Evolutionary conservation across 2,888 invertebrate genomes (phyloP).

Genomic region (Heteropelma amictum): DNA sequence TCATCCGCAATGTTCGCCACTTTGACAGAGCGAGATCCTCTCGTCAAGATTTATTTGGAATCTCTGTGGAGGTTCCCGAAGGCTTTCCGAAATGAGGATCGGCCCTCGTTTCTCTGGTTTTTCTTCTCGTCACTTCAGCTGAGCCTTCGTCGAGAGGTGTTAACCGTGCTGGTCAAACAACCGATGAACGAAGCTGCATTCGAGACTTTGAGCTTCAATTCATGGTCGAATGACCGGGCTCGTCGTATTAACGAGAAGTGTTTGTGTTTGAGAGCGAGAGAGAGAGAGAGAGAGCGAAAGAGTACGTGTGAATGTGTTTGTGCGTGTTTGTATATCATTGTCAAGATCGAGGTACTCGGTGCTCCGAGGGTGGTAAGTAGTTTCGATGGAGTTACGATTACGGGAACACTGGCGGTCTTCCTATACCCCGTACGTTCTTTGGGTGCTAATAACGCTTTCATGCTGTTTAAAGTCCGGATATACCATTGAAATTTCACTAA

Average conservation of each 20-base stretch:
- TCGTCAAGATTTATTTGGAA: too few relatives aligned
- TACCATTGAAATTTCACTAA: conserved; percentile 41
- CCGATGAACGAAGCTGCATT: conserved; percentile 21
- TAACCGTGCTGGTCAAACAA: conserved; percentile 27
- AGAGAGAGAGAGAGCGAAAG: background rate
- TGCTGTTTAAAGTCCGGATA: conserved; percentile 47
- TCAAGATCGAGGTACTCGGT: conserved; percentile 16
- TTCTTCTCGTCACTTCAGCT: conserved; percentile 11
- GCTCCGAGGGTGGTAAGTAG: conserved; percentile 47
- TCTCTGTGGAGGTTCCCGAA: too few relatives aligned
- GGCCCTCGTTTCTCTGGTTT: background rate
- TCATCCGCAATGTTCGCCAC: background rate
- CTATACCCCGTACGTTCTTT: conserved; percentile 10
- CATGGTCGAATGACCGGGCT: background rate
- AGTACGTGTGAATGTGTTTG: too few relatives aligned
- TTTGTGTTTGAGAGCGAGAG: background rate
- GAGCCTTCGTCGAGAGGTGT: background rate
- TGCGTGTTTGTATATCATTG: conserved; percentile 30
- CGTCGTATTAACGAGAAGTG: conserved; percentile 9
- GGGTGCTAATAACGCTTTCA: conserved; percentile 38
- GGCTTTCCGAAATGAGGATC: too few relatives aligned
- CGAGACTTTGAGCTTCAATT: conserved; percentile 5
- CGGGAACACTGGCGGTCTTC: too few relatives aligned
- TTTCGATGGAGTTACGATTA: conserved; percentile 48
- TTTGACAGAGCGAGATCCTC: too few relatives aligned